A percentile compares a stretch with the other conserved stretches of the same genome.
These are phyloP conservation scores for Ichneumoninae sp. DNA, from an alignment of 2,888 invertebrate species.

Conservation along the genomic window DNA sequence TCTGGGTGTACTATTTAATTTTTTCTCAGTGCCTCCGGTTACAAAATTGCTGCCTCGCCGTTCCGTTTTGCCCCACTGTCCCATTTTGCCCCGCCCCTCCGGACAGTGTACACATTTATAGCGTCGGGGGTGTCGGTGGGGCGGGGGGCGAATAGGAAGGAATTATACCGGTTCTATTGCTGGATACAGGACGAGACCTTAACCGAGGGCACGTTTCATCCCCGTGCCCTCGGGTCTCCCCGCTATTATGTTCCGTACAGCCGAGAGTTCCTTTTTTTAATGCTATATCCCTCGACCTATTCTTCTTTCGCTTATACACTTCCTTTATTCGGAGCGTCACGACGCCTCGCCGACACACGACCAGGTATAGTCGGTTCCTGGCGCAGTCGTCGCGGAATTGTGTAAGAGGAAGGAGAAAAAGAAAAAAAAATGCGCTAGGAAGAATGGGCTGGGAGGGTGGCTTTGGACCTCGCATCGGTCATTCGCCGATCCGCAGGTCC, in stretches of 20 bases:
- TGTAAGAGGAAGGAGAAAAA: conserved; percentile 46
- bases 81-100: too few relatives aligned
- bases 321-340: conserved; percentile 53
- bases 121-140: not conserved
- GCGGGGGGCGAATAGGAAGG: conserved; percentile 58
- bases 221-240: conserved; percentile 70
- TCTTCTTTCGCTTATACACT: conserved; percentile 50
- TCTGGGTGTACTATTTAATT: too few relatives aligned
- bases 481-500: conserved; percentile 40
- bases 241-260: conserved; percentile 42
- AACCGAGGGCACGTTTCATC: conserved; percentile 74
- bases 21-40: too few relatives aligned
- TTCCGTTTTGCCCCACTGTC: too few relatives aligned
- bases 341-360: conserved; percentile 72
- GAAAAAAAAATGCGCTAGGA: conserved; percentile 32
- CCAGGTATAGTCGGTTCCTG: conserved; percentile 68
- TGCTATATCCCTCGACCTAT: conserved; percentile 42
- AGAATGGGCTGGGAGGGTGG: conserved; percentile 20
- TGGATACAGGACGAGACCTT: conserved; percentile 38
- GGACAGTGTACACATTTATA: conserved; percentile 8
- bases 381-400: conserved; percentile 61
- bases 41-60: too few relatives aligned
- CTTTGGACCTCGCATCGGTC: conserved; percentile 41
- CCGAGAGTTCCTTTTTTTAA: conserved; percentile 58
- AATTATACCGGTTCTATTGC: conserved; percentile 58